A percentile compares a stretch with the other conserved stretches of the same genome.
phyloP scores from a whole-genome alignment of 1,140 invertebrate species.

The Nasonia longicornis region DNA sequence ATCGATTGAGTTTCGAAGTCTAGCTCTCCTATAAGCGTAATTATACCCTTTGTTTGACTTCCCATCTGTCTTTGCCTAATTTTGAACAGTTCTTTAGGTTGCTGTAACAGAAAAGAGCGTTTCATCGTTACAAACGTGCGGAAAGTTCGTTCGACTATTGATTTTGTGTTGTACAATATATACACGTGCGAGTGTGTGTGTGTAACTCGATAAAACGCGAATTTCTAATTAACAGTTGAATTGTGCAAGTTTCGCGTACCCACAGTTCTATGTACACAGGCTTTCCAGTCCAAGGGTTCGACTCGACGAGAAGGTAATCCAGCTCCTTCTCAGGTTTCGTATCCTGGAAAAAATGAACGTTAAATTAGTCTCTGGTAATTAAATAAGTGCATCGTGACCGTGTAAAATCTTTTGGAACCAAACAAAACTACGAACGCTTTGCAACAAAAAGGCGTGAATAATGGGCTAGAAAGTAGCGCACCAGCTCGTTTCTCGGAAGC shows the following conservation, averaged over 20 bases:
- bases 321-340: conserved; percentile 83
- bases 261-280: conserved; percentile 84
- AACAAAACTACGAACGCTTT: no score
- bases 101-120: conserved; percentile 53
- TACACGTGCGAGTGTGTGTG: no score
- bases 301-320: conserved; percentile 82
- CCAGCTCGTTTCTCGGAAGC: no score
- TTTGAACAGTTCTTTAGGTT: conserved; percentile 74
- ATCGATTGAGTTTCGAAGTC: conserved; percentile 89
- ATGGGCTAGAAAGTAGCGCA: no score
- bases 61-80: conserved; percentile 82
- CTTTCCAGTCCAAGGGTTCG: conserved; percentile 81
- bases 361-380: not conserved
- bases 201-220: not conserved
- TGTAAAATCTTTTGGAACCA: no score
- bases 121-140: not conserved
- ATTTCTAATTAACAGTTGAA: not conserved
- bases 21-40: conserved; percentile 79
- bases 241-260: conserved; percentile 66
- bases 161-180: not conserved
- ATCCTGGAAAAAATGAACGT: conserved; percentile 71
- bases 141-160: not conserved
- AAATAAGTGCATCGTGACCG: no score
- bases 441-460: no score
- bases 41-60: conserved; percentile 80